phyloP scores from a whole-genome alignment of 2,113 vertebrate species.

The Ovibos moschatus region DNA sequence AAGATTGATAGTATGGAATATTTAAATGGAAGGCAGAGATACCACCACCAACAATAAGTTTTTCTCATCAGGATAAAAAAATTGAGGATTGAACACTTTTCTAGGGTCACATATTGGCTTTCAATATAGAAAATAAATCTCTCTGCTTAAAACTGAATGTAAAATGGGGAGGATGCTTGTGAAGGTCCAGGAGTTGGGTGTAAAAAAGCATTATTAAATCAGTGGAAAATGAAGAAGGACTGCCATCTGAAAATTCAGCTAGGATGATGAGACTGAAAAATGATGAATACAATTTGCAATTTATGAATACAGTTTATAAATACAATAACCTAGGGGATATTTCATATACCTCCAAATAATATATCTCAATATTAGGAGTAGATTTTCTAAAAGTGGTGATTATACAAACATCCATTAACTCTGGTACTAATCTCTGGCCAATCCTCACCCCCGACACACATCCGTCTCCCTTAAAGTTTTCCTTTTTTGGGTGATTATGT shows the following conservation, averaged over 20 bases:
- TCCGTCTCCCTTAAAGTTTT: background rate
- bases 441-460: no score
- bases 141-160: background rate
- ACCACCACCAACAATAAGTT: background rate
- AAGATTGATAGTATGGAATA: background rate
- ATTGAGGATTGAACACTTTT: background rate
- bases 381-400: background rate
- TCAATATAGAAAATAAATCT: background rate
- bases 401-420: background rate
- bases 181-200: background rate
- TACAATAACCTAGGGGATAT: background rate
- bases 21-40: background rate
- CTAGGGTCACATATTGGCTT: background rate
- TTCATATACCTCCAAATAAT: background rate
- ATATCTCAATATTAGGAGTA: background rate
- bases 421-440: background rate
- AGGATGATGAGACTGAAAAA: background rate
- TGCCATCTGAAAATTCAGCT: background rate
- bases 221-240: background rate
- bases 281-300: background rate
- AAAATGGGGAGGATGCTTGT: background rate
- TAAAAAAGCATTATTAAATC: background rate
- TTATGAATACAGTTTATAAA: background rate
- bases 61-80: background rate
- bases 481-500: background rate